These are phyloP conservation scores for Benthosema pterotum DNA, from an alignment of 2,797 vertebrate species.

Conservation along the genomic window DNA sequence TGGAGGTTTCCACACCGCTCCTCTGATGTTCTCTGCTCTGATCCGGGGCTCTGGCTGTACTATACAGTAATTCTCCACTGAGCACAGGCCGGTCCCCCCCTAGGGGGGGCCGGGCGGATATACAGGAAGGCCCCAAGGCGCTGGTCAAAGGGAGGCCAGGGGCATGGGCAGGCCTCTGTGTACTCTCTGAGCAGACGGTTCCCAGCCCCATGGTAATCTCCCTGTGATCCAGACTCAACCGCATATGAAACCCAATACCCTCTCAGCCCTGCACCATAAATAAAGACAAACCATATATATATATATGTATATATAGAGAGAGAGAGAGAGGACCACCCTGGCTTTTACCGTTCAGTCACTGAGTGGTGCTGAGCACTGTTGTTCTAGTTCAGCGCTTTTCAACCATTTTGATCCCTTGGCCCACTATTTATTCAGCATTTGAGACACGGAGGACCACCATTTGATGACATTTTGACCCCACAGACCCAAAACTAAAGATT, in stretches of 20 bases:
- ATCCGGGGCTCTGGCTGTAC: constrained; percentile 49
- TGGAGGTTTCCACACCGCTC: constrained; percentile 33
- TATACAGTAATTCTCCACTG: constrained; percentile 56
- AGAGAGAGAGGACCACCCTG: constrained; percentile 75
- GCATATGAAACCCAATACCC: constrained; percentile 72
- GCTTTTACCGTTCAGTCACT: constrained; percentile 33
- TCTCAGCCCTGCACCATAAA: constrained; percentile 66
- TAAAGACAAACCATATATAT: constrained; percentile 70
- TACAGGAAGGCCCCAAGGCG: constrained; percentile 58
- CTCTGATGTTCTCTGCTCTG: constrained; percentile 51
- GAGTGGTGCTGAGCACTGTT: constrained; percentile 37
- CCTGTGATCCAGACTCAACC: constrained; percentile 69
- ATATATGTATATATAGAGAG: too few relatives aligned
- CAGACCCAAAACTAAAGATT: too few relatives aligned
- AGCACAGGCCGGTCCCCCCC: constrained; percentile 44
- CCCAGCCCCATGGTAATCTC: constrained; percentile 72
- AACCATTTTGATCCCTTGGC: too few relatives aligned
- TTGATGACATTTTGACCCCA: too few relatives aligned
- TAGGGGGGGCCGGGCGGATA: constrained; percentile 47
- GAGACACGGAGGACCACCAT: too few relatives aligned
- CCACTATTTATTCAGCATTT: too few relatives aligned
- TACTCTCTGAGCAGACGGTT: constrained; percentile 56
- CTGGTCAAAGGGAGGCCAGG: constrained; percentile 65
- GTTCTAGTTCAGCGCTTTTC: too few relatives aligned
- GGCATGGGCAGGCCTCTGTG: constrained; percentile 66